phyloP scores from a whole-genome alignment of 2,888 invertebrate species.

The Conus canariensis region DNA sequence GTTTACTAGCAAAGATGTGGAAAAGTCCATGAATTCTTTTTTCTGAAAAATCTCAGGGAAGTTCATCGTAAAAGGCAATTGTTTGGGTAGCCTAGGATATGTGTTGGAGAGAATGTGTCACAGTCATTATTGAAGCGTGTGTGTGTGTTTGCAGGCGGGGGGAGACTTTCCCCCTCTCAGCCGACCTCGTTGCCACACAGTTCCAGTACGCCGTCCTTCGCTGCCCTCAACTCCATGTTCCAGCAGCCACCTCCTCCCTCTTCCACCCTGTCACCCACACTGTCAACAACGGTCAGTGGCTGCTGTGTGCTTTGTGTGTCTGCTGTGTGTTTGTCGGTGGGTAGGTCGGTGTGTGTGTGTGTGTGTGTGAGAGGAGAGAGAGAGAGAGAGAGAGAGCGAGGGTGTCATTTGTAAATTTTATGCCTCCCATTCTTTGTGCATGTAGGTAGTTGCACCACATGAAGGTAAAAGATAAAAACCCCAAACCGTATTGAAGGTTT shows the following conservation, averaged over 20 bases:
- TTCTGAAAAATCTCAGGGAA: too few species aligned
- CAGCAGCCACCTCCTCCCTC: conserved; percentile 50
- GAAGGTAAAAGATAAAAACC: too few species aligned
- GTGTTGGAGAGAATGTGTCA: background rate
- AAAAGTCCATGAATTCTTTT: too few species aligned
- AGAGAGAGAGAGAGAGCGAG: too few species aligned
- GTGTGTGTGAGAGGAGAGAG: background rate
- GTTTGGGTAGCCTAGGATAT: background rate
- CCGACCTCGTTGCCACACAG: conserved; percentile 65
- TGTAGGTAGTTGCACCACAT: too few species aligned
- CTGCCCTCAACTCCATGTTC: conserved; percentile 47
- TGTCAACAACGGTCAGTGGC: conserved; percentile 43
- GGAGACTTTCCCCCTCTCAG: conserved; percentile 42
- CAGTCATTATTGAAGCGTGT: background rate
- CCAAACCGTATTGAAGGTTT: too few species aligned
- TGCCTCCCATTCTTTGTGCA: too few species aligned
- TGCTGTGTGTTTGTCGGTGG: background rate
- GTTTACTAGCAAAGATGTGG: too few species aligned
- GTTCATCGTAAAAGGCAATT: too few species aligned
- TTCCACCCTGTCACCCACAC: conserved; percentile 51
- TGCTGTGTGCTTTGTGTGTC: background rate
- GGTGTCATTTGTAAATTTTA: too few species aligned
- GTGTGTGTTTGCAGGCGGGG: conserved; percentile 16
- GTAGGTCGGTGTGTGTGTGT: background rate
- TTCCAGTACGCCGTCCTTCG: conserved; percentile 73